Base-by-base conservation (phyloP, 2,797 vertebrate genomes). In the Varecia variegata region DNA sequence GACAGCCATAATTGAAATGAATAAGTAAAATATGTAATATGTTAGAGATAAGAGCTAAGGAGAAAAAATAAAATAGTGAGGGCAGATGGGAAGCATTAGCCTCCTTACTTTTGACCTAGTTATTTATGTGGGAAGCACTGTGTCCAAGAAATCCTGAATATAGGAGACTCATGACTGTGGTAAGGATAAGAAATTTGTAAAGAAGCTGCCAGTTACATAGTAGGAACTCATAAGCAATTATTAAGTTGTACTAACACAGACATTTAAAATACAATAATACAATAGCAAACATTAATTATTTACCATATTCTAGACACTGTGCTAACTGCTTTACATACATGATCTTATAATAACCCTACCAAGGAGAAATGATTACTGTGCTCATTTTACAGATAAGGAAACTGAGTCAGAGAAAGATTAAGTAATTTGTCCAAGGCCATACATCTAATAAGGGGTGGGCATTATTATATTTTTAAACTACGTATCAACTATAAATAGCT, bases 131-230 rank as follows among this genome's bases (percentile, higher is more conserved):
- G 25, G 13, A 84, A 84, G 38, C 1, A 35, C 35, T 45, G 21
- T 38, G 7, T n/a, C 2, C 4, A 94, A 79, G 52, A 93, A 70
- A 67, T 74, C 45, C 25, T 70, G 50, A 90, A 93, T 30, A 74
- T 1, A n/a, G 32, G 15, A 89, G 76, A 90, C 52, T 50, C 32
- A 62, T 58, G 38, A 83, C 18, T 93, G 1, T 40, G 62, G 54
- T 40, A 90, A 56, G 10, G 25, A 73, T 9, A 82, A 94, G 50
- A 93, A 93, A 84, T 74, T 93, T 92, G 43, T 93, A 76, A 80
- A 76, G 65, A 92, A 54, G 30, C 14, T 67, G 5, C 50, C 70
- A 35, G 73, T 79, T 83, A 62, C n/a, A 56, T 8, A 83, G n/a
- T 52, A 43, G 21, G 20, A 3, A 70, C 18, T 47, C 60, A 89